Evolutionary conservation across 2,113 vertebrate species (phyloP), one percentile per base, ranked within the genome.

Genomic region (Chunga burmeisteri): DNA sequence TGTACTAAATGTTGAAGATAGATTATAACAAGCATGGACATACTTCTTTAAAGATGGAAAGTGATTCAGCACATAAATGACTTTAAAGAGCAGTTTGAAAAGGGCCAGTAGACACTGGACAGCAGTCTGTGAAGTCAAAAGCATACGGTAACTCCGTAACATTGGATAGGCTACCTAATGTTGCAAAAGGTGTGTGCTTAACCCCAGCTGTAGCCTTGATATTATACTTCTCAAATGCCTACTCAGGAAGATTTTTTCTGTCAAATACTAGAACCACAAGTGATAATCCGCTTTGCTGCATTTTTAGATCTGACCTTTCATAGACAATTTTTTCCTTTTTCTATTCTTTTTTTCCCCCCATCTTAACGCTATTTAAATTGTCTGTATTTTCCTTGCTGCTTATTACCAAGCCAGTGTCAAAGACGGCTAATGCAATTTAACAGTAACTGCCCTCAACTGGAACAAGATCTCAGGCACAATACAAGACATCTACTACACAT

Each of bases 341-440:
- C 22, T 25, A 27, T 42, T 12, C 5, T 3, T 40, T 26, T 42
- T 40, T 56, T 6, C 1, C 0, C 0, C 5, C 29, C 9, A 40
- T 53, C 27, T 49, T 73, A 90, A 55, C 29, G 27, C 13, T 81
- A 26, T 90, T 75, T 61, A 79, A 89, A 84, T 68, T 61, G 56
- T 17, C 81, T 75, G 40, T 13, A 52, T 79, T 75, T 93, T 44
- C n/a, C 70, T 74, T 90, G 27, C 10, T 83, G 42, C n/a, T 77
- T 67, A 77, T 82, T 71, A 85, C 36, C 34, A 90, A 77, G 26
- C 49, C 63, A 81, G 16, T 67, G 46, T 83, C 50, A 93, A 84
- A 88, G 38, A 58, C 2, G 2, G 46, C 63, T 91, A 77, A 52
- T 50, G 55, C 19, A 72, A 73, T 80, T 73, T 62, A 78, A 44